phyloP scores from a whole-genome alignment of 2,113 vertebrate genomes.

The Balaenoptera acutorostrata region DNA sequence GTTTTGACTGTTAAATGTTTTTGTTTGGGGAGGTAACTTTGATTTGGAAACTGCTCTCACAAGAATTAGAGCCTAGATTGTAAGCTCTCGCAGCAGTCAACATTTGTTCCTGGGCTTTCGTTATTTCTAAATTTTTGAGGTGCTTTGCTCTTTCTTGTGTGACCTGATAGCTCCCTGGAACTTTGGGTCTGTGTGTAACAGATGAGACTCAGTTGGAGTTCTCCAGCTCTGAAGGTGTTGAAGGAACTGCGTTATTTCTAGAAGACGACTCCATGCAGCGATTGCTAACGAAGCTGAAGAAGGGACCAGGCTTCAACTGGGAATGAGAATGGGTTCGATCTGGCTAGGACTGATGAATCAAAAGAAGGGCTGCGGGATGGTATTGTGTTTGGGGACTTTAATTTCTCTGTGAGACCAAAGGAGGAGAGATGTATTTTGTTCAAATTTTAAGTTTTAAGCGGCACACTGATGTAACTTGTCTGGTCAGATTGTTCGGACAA shows the following conservation, averaged over 20 bases:
- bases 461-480: conserved; percentile 12
- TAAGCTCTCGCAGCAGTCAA: not conserved
- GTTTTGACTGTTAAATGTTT: not conserved
- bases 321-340: not conserved
- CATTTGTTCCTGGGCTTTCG: not conserved
- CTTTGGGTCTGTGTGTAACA: conserved; percentile 10
- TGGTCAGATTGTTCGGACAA: conserved; percentile 10
- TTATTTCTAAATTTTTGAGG: not conserved
- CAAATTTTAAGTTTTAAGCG: conserved; percentile 1
- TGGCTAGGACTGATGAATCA: not conserved
- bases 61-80: conserved; percentile 22
- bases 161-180: conserved; percentile 42
- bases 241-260: not conserved
- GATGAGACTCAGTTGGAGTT: not conserved
- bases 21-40: not conserved
- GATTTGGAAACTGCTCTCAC: not conserved
- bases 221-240: not conserved
- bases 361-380: not conserved
- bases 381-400: not conserved
- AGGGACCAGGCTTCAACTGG: not conserved
- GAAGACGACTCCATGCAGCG: not conserved
- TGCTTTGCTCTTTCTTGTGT: conserved; percentile 7
- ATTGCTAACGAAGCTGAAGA: not conserved
- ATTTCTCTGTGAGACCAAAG: conserved; percentile 66
- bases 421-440: conserved; percentile 59